Percentiles rank a stretch among this genome's conserved stretches.
Evolutionary conservation across 2,797 vertebrate species (phyloP).

Genomic region (Lepilemur septentrionalis): DNA sequence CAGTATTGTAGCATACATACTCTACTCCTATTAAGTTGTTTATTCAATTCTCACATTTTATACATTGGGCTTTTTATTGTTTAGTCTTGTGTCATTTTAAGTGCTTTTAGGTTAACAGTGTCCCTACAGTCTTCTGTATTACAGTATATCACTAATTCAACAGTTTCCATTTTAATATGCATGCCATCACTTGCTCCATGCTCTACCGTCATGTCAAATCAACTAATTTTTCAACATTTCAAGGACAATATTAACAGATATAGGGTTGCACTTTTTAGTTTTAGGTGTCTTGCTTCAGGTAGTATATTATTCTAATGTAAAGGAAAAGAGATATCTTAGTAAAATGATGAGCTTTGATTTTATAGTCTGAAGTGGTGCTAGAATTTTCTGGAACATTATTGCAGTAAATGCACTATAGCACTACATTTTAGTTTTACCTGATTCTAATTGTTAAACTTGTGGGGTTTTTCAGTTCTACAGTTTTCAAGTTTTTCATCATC

Average conservation of each 20-base stretch:
- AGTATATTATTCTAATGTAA: background rate
- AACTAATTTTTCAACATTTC: background rate
- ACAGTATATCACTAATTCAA: rapidly evolving
- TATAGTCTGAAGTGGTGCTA: background rate
- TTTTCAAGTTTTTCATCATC: background rate
- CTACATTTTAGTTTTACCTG: background rate
- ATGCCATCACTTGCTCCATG: background rate
- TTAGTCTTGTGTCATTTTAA: background rate
- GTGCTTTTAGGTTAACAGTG: background rate
- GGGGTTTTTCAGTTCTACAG: background rate
- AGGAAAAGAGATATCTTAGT: background rate
- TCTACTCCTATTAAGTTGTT: background rate
- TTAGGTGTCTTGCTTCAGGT: background rate
- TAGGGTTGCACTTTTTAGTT: background rate
- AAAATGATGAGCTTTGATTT: slow-evolving; percentile 11
- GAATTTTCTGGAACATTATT: background rate
- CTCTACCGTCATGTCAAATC: background rate
- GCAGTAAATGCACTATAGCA: background rate
- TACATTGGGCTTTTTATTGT: background rate
- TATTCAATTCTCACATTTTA: background rate
- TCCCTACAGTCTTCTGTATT: background rate
- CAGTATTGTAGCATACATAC: background rate
- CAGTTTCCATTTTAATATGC: background rate
- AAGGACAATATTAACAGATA: background rate
- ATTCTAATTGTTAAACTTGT: background rate